phyloP scores from a whole-genome alignment of 2,113 vertebrate species.

The Rhinoderma darwinii region DNA sequence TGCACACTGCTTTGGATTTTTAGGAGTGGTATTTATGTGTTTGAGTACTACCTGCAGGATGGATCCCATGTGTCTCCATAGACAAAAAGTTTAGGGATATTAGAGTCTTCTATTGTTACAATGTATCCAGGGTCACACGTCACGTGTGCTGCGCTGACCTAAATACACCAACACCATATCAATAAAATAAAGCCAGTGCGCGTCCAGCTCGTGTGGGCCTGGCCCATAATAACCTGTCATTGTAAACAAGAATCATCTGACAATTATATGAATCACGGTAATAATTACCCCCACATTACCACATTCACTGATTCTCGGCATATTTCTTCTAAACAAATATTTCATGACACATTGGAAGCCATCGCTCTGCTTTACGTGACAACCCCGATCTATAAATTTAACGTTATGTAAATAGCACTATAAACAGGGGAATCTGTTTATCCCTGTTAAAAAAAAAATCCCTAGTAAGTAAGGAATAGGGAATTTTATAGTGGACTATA shows the following conservation, averaged over 20 bases:
- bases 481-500: background rate
- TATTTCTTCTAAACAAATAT: background rate
- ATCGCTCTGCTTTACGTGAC: background rate
- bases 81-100: background rate
- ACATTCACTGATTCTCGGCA: background rate
- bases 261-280: slow-evolving; percentile 7
- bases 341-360: background rate
- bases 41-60: too few relatives aligned
- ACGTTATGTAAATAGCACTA: too few relatives aligned
- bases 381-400: too few relatives aligned
- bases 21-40: too few relatives aligned
- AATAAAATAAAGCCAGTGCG: background rate
- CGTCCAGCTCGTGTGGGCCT: background rate
- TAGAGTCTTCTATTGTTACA: background rate
- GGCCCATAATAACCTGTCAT: background rate
- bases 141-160: background rate
- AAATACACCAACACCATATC: background rate
- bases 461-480: background rate
- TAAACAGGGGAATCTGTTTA: too few relatives aligned
- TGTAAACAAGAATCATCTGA: background rate
- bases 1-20: background rate
- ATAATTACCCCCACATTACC: background rate
- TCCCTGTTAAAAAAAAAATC: background rate
- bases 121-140: background rate
- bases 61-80: background rate